Percentiles rank a stretch among this genome's conserved stretches.
These are phyloP conservation scores for Gopherus evgoodei DNA, from an alignment of 2,113 vertebrate species.

Conservation along the genomic window DNA sequence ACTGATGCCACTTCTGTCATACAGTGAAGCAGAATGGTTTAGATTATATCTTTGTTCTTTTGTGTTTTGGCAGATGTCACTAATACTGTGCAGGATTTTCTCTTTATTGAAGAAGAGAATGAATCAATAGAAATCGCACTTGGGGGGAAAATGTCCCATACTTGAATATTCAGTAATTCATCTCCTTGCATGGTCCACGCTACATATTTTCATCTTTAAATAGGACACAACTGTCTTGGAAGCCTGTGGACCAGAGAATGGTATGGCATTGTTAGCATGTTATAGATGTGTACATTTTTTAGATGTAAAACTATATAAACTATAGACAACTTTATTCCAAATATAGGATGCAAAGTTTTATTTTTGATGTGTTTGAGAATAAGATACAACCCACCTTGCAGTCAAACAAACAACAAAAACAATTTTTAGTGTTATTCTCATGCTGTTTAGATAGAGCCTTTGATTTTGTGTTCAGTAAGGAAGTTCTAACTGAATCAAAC, in stretches of 20 bases:
- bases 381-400: not conserved
- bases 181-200: not conserved
- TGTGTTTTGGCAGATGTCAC: conserved; percentile 49
- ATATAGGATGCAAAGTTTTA: not conserved
- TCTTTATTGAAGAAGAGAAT: not conserved
- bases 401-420: not conserved
- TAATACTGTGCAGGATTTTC: conserved; percentile 1
- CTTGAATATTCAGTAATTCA: not conserved
- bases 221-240: not conserved
- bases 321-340: not conserved
- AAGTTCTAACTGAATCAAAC: not conserved
- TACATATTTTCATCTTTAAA: not conserved
- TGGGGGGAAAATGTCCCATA: not conserved
- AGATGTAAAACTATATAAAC: not conserved
- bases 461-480: not conserved
- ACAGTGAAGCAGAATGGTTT: not conserved
- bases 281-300: not conserved
- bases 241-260: conserved; percentile 26
- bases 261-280: not conserved
- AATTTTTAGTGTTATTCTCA: not conserved
- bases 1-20: not conserved
- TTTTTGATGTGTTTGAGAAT: not conserved
- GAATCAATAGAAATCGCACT: conserved; percentile 9
- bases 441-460: not conserved
- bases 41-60: not conserved